phyloP scores from a whole-genome alignment of 2,888 invertebrate species.

The Erannis defoliaria region DNA sequence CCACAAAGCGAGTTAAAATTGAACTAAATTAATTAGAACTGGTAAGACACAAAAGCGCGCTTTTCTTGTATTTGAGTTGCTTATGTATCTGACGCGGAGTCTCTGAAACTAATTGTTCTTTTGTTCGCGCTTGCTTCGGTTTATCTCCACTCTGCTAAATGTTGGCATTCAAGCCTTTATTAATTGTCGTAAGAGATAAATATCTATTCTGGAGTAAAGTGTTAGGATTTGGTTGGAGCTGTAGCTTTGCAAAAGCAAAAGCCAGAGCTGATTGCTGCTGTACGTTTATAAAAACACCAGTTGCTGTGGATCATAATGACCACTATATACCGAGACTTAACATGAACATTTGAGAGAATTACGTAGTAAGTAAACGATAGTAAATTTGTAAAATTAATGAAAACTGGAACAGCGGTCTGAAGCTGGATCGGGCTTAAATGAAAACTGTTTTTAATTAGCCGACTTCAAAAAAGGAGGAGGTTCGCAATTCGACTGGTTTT shows the following conservation, averaged over 20 bases:
- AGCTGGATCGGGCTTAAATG: no score
- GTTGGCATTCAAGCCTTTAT: constrained; percentile 9
- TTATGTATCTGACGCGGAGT: constrained; percentile 11
- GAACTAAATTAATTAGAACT: constrained; percentile 3
- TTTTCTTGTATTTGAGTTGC: constrained; percentile 5
- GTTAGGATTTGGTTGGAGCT: no score
- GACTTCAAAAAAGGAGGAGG: no score
- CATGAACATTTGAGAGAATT: no score
- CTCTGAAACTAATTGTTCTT: constrained; percentile 41
- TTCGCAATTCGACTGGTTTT: no score
- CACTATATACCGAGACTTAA: no score
- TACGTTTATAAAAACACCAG: neutral
- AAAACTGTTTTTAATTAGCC: no score
- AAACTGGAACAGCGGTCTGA: no score
- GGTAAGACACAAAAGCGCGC: constrained; percentile 2
- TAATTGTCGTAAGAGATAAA: constrained; percentile 10
- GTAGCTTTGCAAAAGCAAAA: no score
- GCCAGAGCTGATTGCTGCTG: neutral
- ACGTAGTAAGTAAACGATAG: no score
- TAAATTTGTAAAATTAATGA: no score
- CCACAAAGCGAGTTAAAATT: constrained; percentile 1
- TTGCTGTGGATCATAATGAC: neutral
- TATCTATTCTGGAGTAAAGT: no score
- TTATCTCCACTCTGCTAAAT: constrained; percentile 13
- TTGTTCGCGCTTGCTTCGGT: constrained; percentile 23